Base-by-base conservation (phyloP, 1,140 invertebrate genomes). In the Vanessa tameamea region DNA sequence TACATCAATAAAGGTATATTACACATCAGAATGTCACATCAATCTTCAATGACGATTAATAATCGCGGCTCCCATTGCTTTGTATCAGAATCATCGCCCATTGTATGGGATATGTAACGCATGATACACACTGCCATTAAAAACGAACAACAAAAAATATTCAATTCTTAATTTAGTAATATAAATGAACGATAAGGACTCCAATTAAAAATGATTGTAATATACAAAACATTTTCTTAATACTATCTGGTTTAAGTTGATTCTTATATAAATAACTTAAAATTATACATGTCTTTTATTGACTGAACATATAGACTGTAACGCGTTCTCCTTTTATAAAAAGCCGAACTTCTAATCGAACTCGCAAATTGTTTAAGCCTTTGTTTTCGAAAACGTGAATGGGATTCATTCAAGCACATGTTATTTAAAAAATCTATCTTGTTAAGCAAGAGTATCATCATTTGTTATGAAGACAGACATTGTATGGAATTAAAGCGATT, bases 31-130 rank as follows among this genome's bases (percentile, higher is more conserved):
- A 65, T 86, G 88, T 88, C 87, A 80, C 80, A 89, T 90, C 83
- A 90, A 90, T 90, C 87, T 90, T 85, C 76, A 72, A 68, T 77
- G 85, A 82, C 87, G 80, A 89, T 87, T 89, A 88, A 89, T 87
- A 87, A 87, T 80, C 74, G 72, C 77, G 73, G 79, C 82, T 87
- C 80, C 84, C 82, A 87, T 81, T 78, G 85, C 83, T 85, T 86
- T 87, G 86, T 82, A 87, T 86, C 77, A 71, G 85, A 87, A 89
- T 87, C 85, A 89, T 88, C 81, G 78, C 51, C 88, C 84, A 89
- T 91, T 91, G 89, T 91, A 76, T 78, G 72, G 69, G 76, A 81
- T 83, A 78, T 86, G 79, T 83, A 79, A 76, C 66, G 43, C 72
- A 47, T 67, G 78, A 76, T 75, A 88, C 82, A 88, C 70, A 89